Evolutionary conservation across 2,113 vertebrate genomes (phyloP).

Genomic region (Uria aalge): DNA sequence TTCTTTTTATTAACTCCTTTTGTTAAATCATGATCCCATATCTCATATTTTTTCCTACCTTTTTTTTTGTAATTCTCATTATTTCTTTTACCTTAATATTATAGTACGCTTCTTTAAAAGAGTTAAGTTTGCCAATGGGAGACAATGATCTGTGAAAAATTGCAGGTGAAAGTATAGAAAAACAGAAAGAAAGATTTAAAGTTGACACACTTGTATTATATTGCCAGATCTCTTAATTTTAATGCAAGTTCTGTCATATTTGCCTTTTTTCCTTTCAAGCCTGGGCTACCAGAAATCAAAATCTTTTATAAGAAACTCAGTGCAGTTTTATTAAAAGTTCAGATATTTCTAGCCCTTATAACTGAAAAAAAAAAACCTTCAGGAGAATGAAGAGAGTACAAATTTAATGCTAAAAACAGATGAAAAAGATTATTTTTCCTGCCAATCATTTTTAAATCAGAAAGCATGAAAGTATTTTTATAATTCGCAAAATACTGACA

Average conservation of each 20-base stretch:
- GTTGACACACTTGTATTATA: background rate
- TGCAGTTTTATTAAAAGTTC: background rate
- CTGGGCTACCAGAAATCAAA: background rate
- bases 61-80: background rate
- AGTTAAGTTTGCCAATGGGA: background rate
- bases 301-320: background rate
- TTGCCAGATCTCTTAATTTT: background rate
- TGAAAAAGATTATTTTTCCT: background rate
- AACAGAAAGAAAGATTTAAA: background rate
- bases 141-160: background rate
- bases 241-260: background rate
- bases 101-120: background rate
- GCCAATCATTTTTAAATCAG: background rate
- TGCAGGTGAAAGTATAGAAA: background rate
- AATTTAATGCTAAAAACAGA: background rate
- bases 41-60: fast-evolving
- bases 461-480: background rate
- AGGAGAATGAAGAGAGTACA: background rate
- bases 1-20: background rate
- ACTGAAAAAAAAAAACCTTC: background rate
- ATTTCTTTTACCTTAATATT: background rate
- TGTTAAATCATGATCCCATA: background rate
- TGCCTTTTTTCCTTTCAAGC: background rate
- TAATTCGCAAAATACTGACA: background rate
- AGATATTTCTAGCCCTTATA: background rate